These are phyloP conservation scores for Drosophila prolongata DNA, from an alignment of 2,888 invertebrate genomes.

Conservation along the genomic window DNA sequence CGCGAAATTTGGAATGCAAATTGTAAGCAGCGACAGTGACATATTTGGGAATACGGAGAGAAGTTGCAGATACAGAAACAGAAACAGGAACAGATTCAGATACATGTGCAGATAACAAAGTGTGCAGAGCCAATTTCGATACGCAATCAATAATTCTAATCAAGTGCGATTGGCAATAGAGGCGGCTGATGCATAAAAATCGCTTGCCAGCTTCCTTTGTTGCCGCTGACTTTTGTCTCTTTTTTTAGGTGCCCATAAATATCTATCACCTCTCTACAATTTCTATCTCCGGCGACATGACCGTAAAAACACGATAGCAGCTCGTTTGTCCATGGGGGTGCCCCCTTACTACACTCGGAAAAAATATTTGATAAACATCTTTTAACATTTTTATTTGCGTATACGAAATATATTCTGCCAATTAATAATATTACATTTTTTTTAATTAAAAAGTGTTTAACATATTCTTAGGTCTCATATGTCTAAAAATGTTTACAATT, in stretches of 20 bases:
- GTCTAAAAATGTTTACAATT: no score
- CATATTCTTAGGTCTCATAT: no score
- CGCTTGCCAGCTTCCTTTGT: constrained; percentile 52
- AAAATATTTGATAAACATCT: constrained; percentile 12
- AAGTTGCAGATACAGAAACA: background rate
- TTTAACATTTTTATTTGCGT: no score
- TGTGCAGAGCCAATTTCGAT: constrained; percentile 61
- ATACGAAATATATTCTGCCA: no score
- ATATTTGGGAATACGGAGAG: constrained; percentile 10
- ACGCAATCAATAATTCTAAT: constrained; percentile 80
- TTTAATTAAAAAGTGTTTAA: no score
- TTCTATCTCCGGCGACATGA: constrained; percentile 55
- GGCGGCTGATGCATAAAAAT: constrained; percentile 68
- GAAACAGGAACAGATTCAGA: constrained; percentile 3
- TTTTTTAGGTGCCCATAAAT: constrained; percentile 50
- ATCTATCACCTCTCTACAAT: constrained; percentile 25
- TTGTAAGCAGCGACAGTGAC: constrained; percentile 24
- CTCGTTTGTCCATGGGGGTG: constrained; percentile 62
- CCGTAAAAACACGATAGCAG: constrained; percentile 65
- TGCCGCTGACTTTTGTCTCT: constrained; percentile 53
- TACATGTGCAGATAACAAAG: constrained; percentile 38
- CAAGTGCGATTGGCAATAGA: constrained; percentile 75
- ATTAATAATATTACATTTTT: no score
- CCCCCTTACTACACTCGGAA: constrained; percentile 39
- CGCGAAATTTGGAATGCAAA: constrained; percentile 17